Conservation (phyloP, 2,888 invertebrate species). For the Aphodius sticticus region DNA sequence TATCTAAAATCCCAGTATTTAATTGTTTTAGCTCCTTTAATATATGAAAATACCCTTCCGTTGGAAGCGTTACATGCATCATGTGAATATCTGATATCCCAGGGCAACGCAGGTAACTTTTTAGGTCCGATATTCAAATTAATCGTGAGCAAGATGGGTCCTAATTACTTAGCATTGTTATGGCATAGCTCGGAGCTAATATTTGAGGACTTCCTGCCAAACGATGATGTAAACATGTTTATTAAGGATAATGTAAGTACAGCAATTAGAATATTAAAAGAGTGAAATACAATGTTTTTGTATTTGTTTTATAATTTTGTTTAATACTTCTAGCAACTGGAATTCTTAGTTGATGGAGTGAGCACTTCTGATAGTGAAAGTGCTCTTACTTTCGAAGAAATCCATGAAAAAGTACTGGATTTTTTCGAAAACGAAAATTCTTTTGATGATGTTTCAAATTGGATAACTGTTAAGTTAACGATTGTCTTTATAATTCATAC, state of each 20-base stretch:
- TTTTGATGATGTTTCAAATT: conserved; percentile 67
- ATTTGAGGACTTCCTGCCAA: conserved; percentile 64
- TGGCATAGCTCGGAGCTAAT: conserved; percentile 66
- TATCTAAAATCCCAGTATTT: too few species aligned
- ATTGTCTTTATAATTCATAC: too few species aligned
- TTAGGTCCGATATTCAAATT: conserved; percentile 67
- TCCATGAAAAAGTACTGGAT: conserved; percentile 64
- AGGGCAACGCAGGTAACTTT: conserved; percentile 60
- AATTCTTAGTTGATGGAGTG: conserved; percentile 60
- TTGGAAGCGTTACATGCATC: conserved; percentile 54
- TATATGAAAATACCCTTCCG: conserved; percentile 62
- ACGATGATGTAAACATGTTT: conserved; percentile 61
- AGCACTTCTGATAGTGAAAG: conserved; percentile 53
- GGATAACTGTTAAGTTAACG: conserved; percentile 65
- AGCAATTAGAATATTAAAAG: background rate
- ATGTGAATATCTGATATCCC: conserved; percentile 47
- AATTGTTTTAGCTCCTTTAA: conserved; percentile 60
- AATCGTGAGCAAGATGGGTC: conserved; percentile 67
- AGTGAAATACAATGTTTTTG: background rate
- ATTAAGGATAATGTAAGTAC: conserved; percentile 60
- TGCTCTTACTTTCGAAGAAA: conserved; percentile 60
- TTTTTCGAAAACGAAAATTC: conserved; percentile 62
- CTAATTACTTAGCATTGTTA: conserved; percentile 62
- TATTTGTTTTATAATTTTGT: conserved; percentile 17
- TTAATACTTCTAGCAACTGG: conserved; percentile 61